These are phyloP conservation scores for Gopherus evgoodei DNA, from an alignment of 2,113 vertebrate genomes.

Conservation along the genomic window DNA sequence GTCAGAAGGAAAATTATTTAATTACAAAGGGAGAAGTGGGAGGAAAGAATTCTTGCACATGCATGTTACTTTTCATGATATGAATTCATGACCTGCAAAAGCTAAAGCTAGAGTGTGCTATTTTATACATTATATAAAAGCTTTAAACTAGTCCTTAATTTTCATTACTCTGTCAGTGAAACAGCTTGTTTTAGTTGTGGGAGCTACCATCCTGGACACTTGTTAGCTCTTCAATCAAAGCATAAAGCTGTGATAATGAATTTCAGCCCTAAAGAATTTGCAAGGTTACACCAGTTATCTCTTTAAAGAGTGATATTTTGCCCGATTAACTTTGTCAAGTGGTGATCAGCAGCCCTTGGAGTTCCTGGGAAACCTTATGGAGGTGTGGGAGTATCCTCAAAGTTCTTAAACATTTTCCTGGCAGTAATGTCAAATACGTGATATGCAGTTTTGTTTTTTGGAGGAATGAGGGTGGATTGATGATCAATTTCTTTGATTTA, in stretches of 20 bases:
- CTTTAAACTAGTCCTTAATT: neutral
- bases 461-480: neutral
- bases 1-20: neutral
- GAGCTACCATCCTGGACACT: neutral
- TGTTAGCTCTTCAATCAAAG: neutral
- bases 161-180: neutral
- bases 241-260: neutral
- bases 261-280: neutral
- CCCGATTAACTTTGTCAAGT: neutral
- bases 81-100: neutral
- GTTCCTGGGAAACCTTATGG: neutral
- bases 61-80: neutral
- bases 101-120: neutral
- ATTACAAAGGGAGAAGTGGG: neutral
- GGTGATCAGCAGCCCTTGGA: neutral
- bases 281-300: neutral
- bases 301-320: neutral
- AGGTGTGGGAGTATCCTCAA: neutral
- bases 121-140: neutral
- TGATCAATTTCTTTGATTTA: neutral
- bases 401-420: neutral
- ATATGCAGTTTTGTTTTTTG: neutral
- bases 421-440: neutral
- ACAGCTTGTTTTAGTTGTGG: neutral
- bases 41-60: neutral